These are phyloP conservation scores for Caenorhabditis sp. DNA, from an alignment of 2,888 invertebrate genomes.

Conservation along the genomic window DNA sequence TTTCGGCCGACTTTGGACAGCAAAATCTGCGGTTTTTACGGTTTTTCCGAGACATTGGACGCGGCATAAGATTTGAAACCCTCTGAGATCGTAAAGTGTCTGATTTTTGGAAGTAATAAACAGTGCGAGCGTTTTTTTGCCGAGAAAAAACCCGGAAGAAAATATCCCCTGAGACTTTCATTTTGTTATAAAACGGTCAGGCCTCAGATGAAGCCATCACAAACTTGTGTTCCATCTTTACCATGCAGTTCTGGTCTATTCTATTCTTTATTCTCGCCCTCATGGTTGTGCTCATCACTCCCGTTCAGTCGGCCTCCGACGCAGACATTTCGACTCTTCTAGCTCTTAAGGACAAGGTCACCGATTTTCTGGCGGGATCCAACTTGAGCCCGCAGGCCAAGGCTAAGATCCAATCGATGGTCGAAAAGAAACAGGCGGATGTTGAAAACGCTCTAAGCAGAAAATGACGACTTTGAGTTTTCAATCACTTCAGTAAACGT, in stretches of 20 bases:
- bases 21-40: no score
- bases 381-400: slow-evolving; percentile 5
- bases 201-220: no score
- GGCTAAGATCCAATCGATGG: neutral
- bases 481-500: neutral
- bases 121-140: no score
- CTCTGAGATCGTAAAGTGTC: no score
- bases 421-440: neutral
- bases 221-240: no score
- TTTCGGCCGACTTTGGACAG: no score
- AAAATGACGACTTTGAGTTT: neutral
- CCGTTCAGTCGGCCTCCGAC: neutral
- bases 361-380: neutral
- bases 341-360: slow-evolving; percentile 4
- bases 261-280: neutral
- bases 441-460: neutral
- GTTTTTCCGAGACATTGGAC: no score
- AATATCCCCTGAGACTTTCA: no score
- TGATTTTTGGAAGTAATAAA: no score
- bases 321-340: neutral
- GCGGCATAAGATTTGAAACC: no score
- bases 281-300: neutral
- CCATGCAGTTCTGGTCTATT: neutral
- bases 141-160: no score
- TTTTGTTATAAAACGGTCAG: no score